Evolutionary conservation across 1,140 invertebrate genomes (phyloP), one percentile per base, ranked within the genome.

Genomic region (Zophobas morio): DNA sequence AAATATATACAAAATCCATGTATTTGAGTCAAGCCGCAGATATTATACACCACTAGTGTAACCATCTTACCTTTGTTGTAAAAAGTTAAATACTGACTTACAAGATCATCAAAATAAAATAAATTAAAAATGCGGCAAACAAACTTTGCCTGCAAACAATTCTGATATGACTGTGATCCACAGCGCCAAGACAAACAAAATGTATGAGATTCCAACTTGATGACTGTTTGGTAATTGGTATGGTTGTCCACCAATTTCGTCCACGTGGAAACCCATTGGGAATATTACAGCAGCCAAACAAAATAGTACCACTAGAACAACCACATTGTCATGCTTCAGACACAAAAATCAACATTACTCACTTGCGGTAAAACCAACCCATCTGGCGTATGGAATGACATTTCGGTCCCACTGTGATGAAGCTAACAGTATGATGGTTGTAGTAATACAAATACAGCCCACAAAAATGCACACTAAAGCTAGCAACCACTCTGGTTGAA

Each of bases 131-230:
- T 98, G 96, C 56, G 96, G 96, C 77, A 98, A 87, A 87, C 97
- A 99, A 6, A 99, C 96, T 93, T 98, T 98, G n/a, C 96, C 96
- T 74, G 96, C 96, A 91, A 98, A 98, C 32, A 99, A 86, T 88
- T 98, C 97, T 5, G 96, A 98, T 80, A 98, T 95, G 1, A 98
- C 97, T 54, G 96, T 98, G 57, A 98, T 96, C 97, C 97, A 99
- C 1, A 98, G 86, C 39, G 96, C 96, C 49, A 98, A 88, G 37
- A 98, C 96, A 89, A 98, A 98, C 81, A 98, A 90, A 80, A 98
- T 98, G 85, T 99, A 98, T 0, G 96, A 97, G 75, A 97, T 95
- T 82, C 96, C 96, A 81, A 98, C 96, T 92, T 97, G 95, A 86
- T 97, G 96, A 78, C 95, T 97, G 86, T 96, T 97, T 1, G 97